These are phyloP conservation scores for Saxidomus purpurata DNA, from an alignment of 1,140 invertebrate genomes.

Conservation along the genomic window DNA sequence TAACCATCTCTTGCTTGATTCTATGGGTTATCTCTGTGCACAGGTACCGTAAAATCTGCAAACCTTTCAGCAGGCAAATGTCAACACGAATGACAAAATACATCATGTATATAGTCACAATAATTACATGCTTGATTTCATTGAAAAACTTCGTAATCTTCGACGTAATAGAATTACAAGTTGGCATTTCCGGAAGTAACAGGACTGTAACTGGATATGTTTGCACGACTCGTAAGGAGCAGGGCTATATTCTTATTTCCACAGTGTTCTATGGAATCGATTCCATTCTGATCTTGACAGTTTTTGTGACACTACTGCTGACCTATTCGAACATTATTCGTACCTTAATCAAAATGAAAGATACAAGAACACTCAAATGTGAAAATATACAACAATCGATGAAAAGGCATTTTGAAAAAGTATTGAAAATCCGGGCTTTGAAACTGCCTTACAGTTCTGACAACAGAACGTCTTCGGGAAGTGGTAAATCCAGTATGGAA, in stretches of 20 bases:
- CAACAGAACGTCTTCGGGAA: neutral
- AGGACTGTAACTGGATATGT: neutral
- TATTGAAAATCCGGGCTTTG: neutral
- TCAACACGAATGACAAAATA: neutral
- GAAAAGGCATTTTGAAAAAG: neutral
- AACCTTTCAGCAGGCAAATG: slow-evolving; percentile 7
- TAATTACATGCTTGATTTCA: neutral
- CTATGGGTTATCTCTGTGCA: slow-evolving; percentile 1
- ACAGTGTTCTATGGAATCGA: slow-evolving; percentile 13
- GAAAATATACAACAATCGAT: too few relatives aligned
- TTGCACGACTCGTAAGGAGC: neutral
- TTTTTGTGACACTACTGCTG: neutral
- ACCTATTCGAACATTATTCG: slow-evolving; percentile 8
- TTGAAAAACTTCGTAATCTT: slow-evolving; percentile 1
- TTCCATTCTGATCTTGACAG: neutral
- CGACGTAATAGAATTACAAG: neutral
- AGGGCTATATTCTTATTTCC: neutral
- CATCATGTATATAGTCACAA: neutral
- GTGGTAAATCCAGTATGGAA: neutral
- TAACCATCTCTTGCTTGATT: neutral
- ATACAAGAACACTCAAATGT: neutral
- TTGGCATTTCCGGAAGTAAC: neutral
- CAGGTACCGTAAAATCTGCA: slow-evolving; percentile 20
- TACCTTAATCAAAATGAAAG: neutral
- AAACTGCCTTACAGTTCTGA: neutral